phyloP scores from a whole-genome alignment of 2,113 vertebrate species.

The Tinamus guttatus region DNA sequence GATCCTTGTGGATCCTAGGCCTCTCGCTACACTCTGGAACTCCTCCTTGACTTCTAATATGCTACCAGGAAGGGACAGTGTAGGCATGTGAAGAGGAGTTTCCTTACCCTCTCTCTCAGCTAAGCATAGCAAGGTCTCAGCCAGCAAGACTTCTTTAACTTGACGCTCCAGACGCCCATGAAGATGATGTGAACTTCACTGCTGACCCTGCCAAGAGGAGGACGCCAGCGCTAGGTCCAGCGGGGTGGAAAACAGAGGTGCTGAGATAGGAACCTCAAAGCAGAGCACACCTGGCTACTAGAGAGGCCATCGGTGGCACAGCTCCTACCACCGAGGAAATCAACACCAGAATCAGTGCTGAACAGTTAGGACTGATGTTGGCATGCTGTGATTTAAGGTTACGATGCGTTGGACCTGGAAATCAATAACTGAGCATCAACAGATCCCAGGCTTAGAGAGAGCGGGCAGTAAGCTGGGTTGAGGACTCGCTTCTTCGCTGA shows the following conservation, averaged over 20 bases:
- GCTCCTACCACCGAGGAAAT: neutral
- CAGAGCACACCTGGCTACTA: too few species aligned
- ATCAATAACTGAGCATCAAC: neutral
- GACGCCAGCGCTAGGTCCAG: neutral
- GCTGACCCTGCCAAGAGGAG: neutral
- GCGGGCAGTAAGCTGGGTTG: neutral
- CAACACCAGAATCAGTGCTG: neutral
- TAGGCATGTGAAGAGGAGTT: neutral
- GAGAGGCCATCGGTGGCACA: neutral
- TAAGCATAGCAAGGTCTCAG: neutral
- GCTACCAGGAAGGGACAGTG: neutral
- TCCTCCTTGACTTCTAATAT: neutral
- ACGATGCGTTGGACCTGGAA: neutral
- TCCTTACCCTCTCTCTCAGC: neutral
- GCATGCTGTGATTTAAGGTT: accelerated
- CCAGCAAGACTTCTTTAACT: neutral
- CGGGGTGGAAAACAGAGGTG: neutral
- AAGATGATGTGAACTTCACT: neutral
- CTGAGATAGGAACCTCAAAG: too few species aligned
- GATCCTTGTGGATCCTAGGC: neutral
- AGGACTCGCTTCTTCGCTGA: neutral
- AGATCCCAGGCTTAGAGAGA: neutral
- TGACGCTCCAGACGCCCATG: neutral
- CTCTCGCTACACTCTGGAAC: neutral
- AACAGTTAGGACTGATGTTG: neutral